These are phyloP conservation scores for Apogon talboti DNA, from an alignment of 2,797 vertebrate genomes.

Conservation along the genomic window DNA sequence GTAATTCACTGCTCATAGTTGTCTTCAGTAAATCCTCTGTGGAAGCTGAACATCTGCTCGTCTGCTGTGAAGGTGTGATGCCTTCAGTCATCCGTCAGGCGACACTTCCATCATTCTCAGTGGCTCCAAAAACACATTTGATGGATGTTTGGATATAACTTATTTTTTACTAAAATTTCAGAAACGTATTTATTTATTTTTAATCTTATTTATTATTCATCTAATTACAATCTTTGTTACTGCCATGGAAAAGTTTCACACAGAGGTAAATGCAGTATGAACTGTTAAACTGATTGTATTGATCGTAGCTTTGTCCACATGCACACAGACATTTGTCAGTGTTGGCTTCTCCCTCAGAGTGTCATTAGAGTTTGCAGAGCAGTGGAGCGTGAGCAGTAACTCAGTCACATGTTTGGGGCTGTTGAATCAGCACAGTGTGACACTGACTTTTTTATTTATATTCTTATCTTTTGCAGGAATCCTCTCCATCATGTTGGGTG, in stretches of 20 bases:
- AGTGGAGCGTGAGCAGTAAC: constrained; percentile 9
- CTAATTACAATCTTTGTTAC: no score
- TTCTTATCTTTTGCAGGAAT: constrained; percentile 4
- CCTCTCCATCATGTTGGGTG: not conserved
- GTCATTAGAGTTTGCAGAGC: not conserved
- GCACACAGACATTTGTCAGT: not conserved
- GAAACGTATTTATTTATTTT: no score
- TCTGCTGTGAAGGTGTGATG: not conserved
- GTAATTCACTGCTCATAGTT: constrained; percentile 1
- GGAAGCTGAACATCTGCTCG: not conserved
- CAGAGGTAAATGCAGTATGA: no score
- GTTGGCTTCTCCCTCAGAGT: not conserved
- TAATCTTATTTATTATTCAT: no score
- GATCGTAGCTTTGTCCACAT: no score
- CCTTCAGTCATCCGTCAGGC: not conserved
- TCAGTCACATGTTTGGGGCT: constrained; percentile 2
- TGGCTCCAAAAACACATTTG: no score
- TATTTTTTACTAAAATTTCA: no score
- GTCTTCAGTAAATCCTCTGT: constrained; percentile 3
- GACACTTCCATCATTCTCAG: not conserved
- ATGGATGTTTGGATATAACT: no score
- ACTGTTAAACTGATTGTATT: no score
- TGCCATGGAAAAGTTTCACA: no score
- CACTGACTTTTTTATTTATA: not conserved
- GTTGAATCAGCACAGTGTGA: constrained; percentile 14